Percentiles rank a stretch among this genome's conserved stretches.
Evolutionary conservation across 1,140 invertebrate species (phyloP).

Genomic region (Zaprionus ornatus): DNA sequence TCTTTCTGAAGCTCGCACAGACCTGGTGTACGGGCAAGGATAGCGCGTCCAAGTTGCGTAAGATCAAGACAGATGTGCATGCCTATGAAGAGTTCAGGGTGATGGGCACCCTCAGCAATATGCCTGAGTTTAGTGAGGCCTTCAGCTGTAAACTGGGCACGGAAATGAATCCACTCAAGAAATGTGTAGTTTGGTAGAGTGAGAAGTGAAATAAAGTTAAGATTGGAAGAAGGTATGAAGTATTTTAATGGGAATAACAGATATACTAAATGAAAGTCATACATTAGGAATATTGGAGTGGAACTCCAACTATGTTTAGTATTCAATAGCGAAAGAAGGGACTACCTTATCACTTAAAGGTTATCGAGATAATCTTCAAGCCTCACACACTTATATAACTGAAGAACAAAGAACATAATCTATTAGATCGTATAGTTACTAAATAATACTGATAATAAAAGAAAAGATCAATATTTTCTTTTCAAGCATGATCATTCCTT

Average conservation of each 20-base stretch:
- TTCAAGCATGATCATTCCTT: not conserved
- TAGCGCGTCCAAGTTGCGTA: constrained; percentile 76
- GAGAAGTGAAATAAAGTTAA: constrained; percentile 9
- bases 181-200: constrained; percentile 85
- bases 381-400: too few relatives aligned
- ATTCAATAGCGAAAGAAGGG: too few relatives aligned
- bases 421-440: too few relatives aligned
- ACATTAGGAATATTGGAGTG: too few relatives aligned
- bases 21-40: constrained; percentile 85
- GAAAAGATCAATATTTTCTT: not conserved
- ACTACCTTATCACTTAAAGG: too few relatives aligned
- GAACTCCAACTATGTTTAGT: too few relatives aligned
- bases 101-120: constrained; percentile 88
- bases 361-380: too few relatives aligned
- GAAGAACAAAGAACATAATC: too few relatives aligned
- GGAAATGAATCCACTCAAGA: constrained; percentile 89
- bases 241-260: not conserved
- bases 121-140: constrained; percentile 87
- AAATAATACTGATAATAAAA: not conserved
- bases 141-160: constrained; percentile 87
- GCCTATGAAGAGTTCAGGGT: constrained; percentile 86
- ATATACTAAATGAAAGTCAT: too few relatives aligned
- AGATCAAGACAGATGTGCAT: constrained; percentile 65
- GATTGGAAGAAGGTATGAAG: not conserved
- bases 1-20: constrained; percentile 86